Conservation (phyloP, 2,113 vertebrate genomes). For the Neodon shergylaensis region DNA sequence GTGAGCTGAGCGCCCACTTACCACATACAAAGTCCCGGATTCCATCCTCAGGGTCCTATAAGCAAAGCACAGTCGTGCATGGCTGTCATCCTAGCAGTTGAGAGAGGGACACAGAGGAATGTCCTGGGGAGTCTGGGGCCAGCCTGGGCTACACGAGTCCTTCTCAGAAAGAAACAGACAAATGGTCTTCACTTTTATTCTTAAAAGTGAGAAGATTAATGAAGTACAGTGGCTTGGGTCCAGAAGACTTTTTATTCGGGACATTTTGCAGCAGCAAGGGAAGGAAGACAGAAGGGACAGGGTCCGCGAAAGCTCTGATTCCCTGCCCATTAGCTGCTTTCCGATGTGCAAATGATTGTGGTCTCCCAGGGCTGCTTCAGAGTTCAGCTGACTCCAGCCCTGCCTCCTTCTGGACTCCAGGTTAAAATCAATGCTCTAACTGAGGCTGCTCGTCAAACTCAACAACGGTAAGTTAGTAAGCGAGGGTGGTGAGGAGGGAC, state of each 20-base stretch:
- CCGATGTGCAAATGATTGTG: slow-evolving; percentile 53
- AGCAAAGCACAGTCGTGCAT: not conserved
- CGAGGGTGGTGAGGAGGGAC: not conserved
- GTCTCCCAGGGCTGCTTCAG: slow-evolving; percentile 37
- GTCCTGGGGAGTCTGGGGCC: not conserved
- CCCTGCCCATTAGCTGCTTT: slow-evolving; percentile 64
- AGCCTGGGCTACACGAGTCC: not conserved
- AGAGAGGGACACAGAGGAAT: not conserved
- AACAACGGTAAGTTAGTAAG: not conserved
- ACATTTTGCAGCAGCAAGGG: not conserved
- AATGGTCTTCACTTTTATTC: not conserved
- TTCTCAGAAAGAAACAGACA: not conserved
- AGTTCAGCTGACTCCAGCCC: slow-evolving; percentile 59
- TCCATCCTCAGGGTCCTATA: not conserved
- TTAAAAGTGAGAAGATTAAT: not conserved
- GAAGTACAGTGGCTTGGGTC: not conserved
- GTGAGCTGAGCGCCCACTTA: not conserved
- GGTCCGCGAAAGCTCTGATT: not conserved
- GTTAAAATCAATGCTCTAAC: slow-evolving; percentile 69
- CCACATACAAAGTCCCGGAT: not conserved
- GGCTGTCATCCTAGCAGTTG: not conserved
- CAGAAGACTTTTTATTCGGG: not conserved
- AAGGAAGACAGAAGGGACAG: not conserved
- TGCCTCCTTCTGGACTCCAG: not conserved
- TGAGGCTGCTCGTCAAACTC: slow-evolving; percentile 35